phyloP scores from a whole-genome alignment of 1,140 invertebrate genomes.

The Cecropterus lyciades region DNA sequence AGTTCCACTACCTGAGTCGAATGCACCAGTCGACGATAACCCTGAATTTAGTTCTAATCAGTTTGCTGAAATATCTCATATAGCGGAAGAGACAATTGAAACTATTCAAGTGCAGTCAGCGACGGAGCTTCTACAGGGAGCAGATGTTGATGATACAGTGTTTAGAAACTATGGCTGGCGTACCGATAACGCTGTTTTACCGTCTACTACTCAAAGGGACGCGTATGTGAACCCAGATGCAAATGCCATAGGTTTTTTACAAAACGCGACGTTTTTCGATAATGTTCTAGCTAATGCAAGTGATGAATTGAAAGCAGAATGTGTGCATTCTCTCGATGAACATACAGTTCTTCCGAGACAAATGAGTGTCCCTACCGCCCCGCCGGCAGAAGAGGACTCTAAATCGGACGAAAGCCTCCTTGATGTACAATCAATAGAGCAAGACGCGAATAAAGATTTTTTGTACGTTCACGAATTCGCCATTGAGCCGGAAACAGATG shows the following conservation, averaged over 20 bases:
- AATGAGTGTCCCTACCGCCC: constrained; percentile 61
- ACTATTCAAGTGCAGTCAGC: constrained; percentile 61
- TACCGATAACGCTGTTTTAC: constrained; percentile 30
- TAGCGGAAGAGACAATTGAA: constrained; percentile 65
- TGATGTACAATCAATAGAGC: constrained; percentile 73
- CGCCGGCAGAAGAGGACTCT: constrained; percentile 59
- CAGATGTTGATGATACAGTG: constrained; percentile 37
- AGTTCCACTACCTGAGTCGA: constrained; percentile 49
- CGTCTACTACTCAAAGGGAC: constrained; percentile 34
- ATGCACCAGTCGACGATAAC: constrained; percentile 35
- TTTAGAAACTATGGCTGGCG: constrained; percentile 57
- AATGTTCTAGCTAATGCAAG: constrained; percentile 63
- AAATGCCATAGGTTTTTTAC: constrained; percentile 47
- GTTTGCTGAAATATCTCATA: constrained; percentile 58
- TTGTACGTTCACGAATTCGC: constrained; percentile 68
- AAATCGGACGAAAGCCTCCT: constrained; percentile 69
- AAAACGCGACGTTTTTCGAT: constrained; percentile 59
- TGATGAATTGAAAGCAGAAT: constrained; percentile 72
- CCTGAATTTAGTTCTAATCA: constrained; percentile 47
- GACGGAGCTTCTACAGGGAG: constrained; percentile 53
- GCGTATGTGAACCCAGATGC: constrained; percentile 48
- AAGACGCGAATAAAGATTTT: constrained; percentile 75
- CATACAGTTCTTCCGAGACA: constrained; percentile 46
- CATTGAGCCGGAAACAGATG: constrained; percentile 72
- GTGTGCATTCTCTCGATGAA: constrained; percentile 56